Conservation (phyloP, 2,113 vertebrate species). For the Tragelaphus buxtoni region DNA sequence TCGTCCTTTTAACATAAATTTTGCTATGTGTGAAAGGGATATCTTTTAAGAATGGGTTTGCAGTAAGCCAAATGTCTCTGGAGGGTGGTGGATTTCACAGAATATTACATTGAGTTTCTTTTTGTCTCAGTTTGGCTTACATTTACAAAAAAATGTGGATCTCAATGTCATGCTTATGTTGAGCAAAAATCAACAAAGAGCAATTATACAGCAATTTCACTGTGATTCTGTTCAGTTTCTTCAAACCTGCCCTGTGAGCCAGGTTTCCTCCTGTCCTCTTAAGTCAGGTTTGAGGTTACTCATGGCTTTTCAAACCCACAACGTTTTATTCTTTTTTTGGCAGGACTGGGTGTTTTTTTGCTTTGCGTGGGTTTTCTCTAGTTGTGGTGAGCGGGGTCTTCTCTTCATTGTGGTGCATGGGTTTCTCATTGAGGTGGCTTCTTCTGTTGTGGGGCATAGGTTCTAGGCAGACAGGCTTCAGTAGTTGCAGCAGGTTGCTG, state of each 20-base stretch:
- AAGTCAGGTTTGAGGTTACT: neutral
- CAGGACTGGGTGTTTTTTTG: neutral
- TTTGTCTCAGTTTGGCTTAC: neutral
- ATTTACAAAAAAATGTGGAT: neutral
- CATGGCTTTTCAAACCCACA: neutral
- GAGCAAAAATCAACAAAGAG: neutral
- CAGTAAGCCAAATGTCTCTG: neutral
- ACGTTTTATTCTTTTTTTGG: neutral
- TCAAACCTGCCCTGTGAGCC: neutral
- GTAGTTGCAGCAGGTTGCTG: neutral
- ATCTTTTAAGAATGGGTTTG: neutral
- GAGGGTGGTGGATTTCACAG: neutral
- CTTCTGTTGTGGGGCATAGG: neutral
- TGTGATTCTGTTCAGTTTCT: neutral
- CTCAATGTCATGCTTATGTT: neutral
- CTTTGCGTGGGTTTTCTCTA: neutral
- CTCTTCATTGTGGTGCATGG: neutral
- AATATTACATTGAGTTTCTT: neutral
- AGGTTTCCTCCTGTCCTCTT: neutral
- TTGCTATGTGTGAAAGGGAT: neutral
- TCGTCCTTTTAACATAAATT: neutral
- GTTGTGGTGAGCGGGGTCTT: fast-evolving
- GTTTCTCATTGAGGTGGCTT: neutral
- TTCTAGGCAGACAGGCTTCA: neutral
- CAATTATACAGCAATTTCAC: neutral